phyloP scores from a whole-genome alignment of 2,113 vertebrate species.

The Sisor rabdophorus region DNA sequence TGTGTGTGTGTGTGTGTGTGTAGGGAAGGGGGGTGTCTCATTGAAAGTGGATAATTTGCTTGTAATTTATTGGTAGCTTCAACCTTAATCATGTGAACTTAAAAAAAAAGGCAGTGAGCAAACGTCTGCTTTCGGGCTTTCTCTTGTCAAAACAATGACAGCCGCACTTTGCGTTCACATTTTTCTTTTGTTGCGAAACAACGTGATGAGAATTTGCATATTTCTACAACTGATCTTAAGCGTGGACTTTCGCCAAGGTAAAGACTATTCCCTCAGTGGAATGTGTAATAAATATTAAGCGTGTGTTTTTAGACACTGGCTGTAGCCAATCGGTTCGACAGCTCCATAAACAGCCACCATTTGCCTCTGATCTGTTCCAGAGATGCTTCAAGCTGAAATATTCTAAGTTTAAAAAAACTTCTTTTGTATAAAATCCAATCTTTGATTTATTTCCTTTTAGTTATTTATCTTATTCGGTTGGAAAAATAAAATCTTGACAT shows the following conservation, averaged over 20 bases:
- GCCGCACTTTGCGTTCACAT: background rate
- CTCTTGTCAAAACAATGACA: conserved; percentile 24
- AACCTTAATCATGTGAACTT: conserved; percentile 4
- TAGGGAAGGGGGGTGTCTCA: background rate
- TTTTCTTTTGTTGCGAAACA: conserved; percentile 14
- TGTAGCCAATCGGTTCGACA: conserved; percentile 38
- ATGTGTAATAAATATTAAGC: conserved; percentile 44
- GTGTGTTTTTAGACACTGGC: conserved; percentile 26
- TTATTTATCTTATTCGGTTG: background rate
- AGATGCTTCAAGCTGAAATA: conserved; percentile 9
- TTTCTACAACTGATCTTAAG: conserved; percentile 39
- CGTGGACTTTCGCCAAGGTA: conserved; percentile 30
- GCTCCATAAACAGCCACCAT: conserved; percentile 31
- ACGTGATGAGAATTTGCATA: conserved; percentile 29
- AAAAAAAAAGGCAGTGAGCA: conserved; percentile 8
- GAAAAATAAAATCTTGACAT: background rate
- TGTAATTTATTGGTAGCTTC: conserved; percentile 26
- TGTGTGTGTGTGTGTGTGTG: too few relatives aligned
- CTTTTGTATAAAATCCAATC: too few relatives aligned
- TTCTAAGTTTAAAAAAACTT: background rate
- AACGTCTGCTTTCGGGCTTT: background rate
- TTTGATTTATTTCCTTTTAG: background rate
- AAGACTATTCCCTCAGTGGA: conserved; percentile 26
- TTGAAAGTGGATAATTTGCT: conserved; percentile 31
- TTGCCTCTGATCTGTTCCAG: conserved; percentile 16